Base-by-base conservation (phyloP, 2,888 invertebrate species). In the Epsilonema sp. region DNA sequence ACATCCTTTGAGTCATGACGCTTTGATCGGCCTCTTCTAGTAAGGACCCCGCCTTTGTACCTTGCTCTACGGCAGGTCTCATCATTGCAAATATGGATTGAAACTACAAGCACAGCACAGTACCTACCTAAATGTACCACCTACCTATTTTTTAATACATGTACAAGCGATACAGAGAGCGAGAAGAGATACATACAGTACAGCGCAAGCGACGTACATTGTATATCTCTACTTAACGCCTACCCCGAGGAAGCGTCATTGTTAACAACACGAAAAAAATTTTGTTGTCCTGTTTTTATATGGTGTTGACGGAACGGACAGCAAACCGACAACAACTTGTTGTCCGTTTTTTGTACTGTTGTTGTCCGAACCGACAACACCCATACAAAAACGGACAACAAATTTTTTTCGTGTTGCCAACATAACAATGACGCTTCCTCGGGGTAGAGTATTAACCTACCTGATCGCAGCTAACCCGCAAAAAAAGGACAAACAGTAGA, bases 401-500 rank as follows among this genome's bases (percentile, higher is more conserved):
- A n/a, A n/a, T n/a, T n/a, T n/a, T n/a, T n/a, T n/a, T n/a, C n/a
- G n/a, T n/a, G n/a, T n/a, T n/a, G n/a, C n/a, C n/a, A n/a, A n/a
- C n/a, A n/a, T n/a, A n/a, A n/a, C n/a, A n/a, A n/a, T n/a, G n/a
- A n/a, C n/a, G n/a, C n/a, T n/a, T n/a, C n/a, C n/a, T n/a, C n/a
- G n/a, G n/a, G n/a, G n/a, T n/a, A 43, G n/a, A 42, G 25, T 24
- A 20, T 21, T 22, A 19, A 23, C 42, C 26, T 54, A 72, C 70
- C 65, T 73, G 73, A 70, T 84, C 83, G 55, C 80, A 77, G 67
- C 85, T 76, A 53, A 87, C 83, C 38, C n/a, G n/a, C n/a, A n/a
- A n/a, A n/a, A 81, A 82, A 48, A 80, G 73, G 19, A 84, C 84
- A 67, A 86, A 86, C 63, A 86, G 74, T 8, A 85, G 84, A 68